phyloP scores from a whole-genome alignment of 2,797 vertebrate species.

The Esox masquinongy region DNA sequence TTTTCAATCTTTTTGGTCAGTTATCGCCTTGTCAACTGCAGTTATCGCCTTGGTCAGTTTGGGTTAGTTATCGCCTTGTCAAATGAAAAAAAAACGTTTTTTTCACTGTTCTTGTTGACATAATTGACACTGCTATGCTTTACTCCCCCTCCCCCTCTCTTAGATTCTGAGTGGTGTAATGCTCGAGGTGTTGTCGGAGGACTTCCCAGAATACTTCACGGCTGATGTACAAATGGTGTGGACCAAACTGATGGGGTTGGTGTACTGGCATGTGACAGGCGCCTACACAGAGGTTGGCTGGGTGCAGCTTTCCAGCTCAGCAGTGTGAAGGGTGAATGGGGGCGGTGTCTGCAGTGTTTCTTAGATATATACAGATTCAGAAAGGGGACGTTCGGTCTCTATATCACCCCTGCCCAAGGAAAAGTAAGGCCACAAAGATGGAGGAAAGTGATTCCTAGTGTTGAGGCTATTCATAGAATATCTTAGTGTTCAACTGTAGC shows the following conservation, averaged over 20 bases:
- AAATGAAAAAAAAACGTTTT: not conserved
- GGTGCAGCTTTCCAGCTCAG: constrained; percentile 89
- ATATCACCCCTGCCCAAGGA: not conserved
- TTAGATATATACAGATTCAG: constrained; percentile 13
- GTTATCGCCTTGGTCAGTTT: too few species aligned
- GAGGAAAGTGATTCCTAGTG: constrained; percentile 41
- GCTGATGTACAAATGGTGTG: constrained; percentile 88
- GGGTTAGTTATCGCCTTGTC: too few species aligned
- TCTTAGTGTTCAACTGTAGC: constrained; percentile 63
- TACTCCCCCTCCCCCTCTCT: not conserved
- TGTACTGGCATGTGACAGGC: constrained; percentile 91
- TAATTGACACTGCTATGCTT: not conserved
- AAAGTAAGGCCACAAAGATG: constrained; percentile 20
- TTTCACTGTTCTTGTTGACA: not conserved
- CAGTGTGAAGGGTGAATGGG: constrained; percentile 64
- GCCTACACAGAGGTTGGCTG: constrained; percentile 96
- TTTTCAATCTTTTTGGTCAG: constrained; percentile 5
- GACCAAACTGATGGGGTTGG: constrained; percentile 87
- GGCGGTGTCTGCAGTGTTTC: constrained; percentile 8
- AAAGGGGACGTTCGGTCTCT: constrained; percentile 22
- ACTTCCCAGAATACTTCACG: constrained; percentile 87
- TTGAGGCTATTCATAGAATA: constrained; percentile 72
- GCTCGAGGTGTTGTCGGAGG: constrained; percentile 89
- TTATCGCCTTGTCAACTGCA: too few species aligned
- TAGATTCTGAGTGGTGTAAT: constrained; percentile 92